Evolutionary conservation across 2,797 vertebrate species (phyloP).

Genomic region (Lutra lutra): DNA sequence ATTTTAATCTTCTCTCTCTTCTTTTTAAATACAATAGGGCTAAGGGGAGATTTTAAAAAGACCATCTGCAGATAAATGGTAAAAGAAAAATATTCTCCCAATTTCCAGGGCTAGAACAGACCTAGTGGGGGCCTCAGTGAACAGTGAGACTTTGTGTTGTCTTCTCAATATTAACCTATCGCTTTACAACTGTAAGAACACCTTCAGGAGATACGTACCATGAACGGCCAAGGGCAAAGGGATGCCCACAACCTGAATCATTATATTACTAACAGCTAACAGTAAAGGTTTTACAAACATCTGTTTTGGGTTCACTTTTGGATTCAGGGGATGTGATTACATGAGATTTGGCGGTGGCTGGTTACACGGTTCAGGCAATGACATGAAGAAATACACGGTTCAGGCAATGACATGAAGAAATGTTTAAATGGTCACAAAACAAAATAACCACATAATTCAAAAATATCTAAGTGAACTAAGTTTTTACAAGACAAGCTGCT

Average conservation of each 20-base stretch:
- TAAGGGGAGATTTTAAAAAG: neutral
- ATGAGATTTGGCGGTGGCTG: neutral
- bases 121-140: neutral
- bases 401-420: neutral
- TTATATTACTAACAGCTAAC: neutral
- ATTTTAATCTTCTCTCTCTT: neutral
- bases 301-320: constrained; percentile 23
- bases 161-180: neutral
- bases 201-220: neutral
- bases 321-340: neutral
- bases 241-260: neutral
- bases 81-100: constrained; percentile 13
- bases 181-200: neutral
- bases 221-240: neutral
- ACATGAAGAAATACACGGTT: constrained; percentile 2
- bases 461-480: constrained; percentile 4
- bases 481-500: neutral
- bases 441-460: constrained; percentile 17
- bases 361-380: constrained; percentile 4
- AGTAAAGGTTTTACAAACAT: constrained; percentile 39
- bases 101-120: neutral
- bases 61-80: neutral
- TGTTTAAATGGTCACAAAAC: constrained; percentile 59
- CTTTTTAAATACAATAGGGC: neutral
- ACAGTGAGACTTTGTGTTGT: neutral